Evolutionary conservation across 1,140 invertebrate genomes (phyloP), one percentile per base, ranked within the genome.

Genomic region (Panagrolaimus sp.): DNA sequence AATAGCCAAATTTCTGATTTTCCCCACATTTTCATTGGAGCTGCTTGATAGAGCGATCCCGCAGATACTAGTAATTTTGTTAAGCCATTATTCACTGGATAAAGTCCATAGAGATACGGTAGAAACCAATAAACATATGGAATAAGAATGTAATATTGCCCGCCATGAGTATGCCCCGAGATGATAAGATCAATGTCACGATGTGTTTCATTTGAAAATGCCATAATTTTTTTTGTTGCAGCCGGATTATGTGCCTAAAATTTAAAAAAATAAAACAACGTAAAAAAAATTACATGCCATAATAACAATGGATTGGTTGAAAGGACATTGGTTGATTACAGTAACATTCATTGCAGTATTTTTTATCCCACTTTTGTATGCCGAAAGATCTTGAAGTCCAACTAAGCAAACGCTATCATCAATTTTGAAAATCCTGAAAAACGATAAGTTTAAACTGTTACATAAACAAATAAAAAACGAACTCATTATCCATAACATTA

Each of bases 1-100:
- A 71, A 32, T 24, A 66, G 28, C 73, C 73, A 76, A 38, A 77
- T 77, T 72, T 77, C 65, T 15, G 77, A 76, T 44, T 69, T 63
- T 45, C 71, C 76, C 5, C 67, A 66, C 46, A 68, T 79, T 47
- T 77, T 77, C 77, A 77, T 79, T n/a, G 75, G 72, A 24, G 76
- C 77, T 21, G 70, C 71, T 70, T 77, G 75, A 63, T 63, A 77
- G 7, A 77, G 48, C 44, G 77, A 80, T 38, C 75, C 75, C 24
- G 75, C 77, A 21, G 68, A 73, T 32, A 77, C 75, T 14, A 77
- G 32, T 15, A 77, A 58, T 38, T 71, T 62, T 15, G 76, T 77
- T 21, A 47, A 32, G 6, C 73, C 75, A 43, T 65, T 58, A n/a
- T 63, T 58, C n/a, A 79, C 17, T 15, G 12, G 8, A 52, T 77